phyloP scores from a whole-genome alignment of 1,140 invertebrate species.

The Chelonus insularis region DNA sequence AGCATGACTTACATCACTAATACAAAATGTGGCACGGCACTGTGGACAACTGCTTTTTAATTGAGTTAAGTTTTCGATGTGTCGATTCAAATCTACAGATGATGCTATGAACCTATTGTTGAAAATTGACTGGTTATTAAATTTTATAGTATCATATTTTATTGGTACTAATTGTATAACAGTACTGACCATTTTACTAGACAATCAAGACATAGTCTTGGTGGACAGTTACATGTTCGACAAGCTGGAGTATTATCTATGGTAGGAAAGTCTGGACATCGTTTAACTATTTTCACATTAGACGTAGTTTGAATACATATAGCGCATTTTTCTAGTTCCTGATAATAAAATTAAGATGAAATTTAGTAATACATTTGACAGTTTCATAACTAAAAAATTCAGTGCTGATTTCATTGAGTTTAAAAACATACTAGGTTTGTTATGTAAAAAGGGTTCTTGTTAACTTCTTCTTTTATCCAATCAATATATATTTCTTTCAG shows the following conservation, averaged over 20 bases:
- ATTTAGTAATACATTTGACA: too few species aligned
- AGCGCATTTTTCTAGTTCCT: conserved; percentile 82
- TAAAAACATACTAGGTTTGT: conserved; percentile 64
- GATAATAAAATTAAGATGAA: too few species aligned
- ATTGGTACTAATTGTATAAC: too few species aligned
- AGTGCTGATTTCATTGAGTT: too few species aligned
- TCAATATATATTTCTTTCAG: conserved; percentile 82
- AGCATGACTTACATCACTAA: conserved; percentile 9
- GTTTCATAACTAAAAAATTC: too few species aligned
- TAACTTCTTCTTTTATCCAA: conserved; percentile 77
- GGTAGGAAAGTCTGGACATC: conserved; percentile 62
- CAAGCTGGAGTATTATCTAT: conserved; percentile 17
- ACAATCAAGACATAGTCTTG: conserved; percentile 21
- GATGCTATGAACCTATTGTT: conserved; percentile 7
- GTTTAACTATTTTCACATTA: conserved; percentile 79
- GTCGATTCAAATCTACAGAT: neutral
- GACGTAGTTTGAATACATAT: conserved; percentile 82
- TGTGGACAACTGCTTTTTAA: conserved; percentile 23
- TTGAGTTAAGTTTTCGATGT: conserved; percentile 2
- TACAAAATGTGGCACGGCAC: conserved; percentile 15
- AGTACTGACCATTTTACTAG: conserved; percentile 20
- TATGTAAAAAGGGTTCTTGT: conserved; percentile 71
- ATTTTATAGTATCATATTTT: too few species aligned
- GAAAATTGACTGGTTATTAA: neutral
- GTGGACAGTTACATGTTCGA: conserved; percentile 13